Base-by-base conservation (phyloP, 1,140 invertebrate genomes). In the Trachymyrmex septentrionalis region DNA sequence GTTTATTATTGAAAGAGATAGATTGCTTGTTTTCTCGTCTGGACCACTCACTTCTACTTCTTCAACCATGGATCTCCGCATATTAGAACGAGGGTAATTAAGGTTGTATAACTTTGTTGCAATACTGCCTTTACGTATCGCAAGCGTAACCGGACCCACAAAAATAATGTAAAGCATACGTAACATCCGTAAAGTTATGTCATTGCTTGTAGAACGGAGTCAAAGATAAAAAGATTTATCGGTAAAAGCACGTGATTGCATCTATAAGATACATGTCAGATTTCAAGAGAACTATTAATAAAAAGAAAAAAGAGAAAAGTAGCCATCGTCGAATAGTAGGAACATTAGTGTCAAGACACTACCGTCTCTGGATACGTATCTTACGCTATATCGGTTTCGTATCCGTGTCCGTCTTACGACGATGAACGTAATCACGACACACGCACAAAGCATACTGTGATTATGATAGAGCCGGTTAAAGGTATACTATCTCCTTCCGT, bases 401-500 rank as follows among this genome's bases (percentile, higher is more conserved):
- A 9, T 21, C 64, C 10, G 34, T 34, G 16, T 38, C 5, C 64
- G 3, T 57, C 7, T 55, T 19, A 19, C 27, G 12, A 14, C 2
- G 53, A 53, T 57, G 21, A 86, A 48, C n/a, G 67, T 66, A 80
- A 89, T 55, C 24, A 38, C 53, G 61, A 73, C 69, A 44, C 73
- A 44, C 73, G 53, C 24, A 57, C 50, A 78, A 78, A 24, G 50
- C 30, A 10, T 48, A 19, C 21, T 71, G 14, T 30, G 24, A 80
- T 24, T 67, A 71, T 71, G 21, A 81, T 71, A 57, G 24, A 73
- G 69, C 55, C 44, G 44, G 38, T 84, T 73, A 59, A 86, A 57
- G 72, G 34, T 81, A 75, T 24, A n/a, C 57, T 10, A 27, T 61
- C 55, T 85, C 85, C 92, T 93, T 93, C 92, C 93, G 93, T 55